Evolutionary conservation across 2,113 vertebrate species (phyloP), one percentile per base, ranked within the genome.

Genomic region (Sphyrna mokarran): DNA sequence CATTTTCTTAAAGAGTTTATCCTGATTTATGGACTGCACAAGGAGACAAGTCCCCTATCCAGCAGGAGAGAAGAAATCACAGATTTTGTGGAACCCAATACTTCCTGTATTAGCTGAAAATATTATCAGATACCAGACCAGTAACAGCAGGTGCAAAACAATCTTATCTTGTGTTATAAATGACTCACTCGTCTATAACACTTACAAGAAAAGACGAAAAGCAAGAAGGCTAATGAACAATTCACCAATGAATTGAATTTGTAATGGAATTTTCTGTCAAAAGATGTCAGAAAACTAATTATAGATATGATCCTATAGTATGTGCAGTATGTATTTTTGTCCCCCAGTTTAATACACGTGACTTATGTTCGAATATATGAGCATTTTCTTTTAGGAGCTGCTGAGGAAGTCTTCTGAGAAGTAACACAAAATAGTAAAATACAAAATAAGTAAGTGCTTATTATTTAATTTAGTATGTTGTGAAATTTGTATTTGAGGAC

Each of bases 221-320:
- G 16, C 33, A 93, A 22, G 61, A 10, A 68, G n/a, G 37, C 58
- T 37, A 93, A 93, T 93, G 63, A 93, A 93, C 2, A 54, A 18
- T 68, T 61, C n/a, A 68, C 37, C 61, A 93, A 93, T 37, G n/a
- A 66, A 9, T 66, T 93, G 61, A 68, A 93, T 37, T 93, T 93
- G 11, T 22, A 68, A 93, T 40, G 33, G 18, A 93, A 68, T 93
- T n/a, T 93, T 93, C 18, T 93, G 63, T 93, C 90, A 93, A 66
- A 93, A 66, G 58, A 93, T 68, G 58, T 37, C n/a, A 66, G 90
- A 93, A 66, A 61, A 93, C 37, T 93, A 93, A 93, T 93, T 93
- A 93, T 93, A 37, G 90, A 66, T 93, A 68, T 68, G 58, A n/a
- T 93, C 33, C 90, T 63, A 68, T 40, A 93, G 0, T 93, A 1